A percentile compares a stretch with the other conserved stretches of the same genome.
These are phyloP conservation scores for Eupithecia pulchellata DNA, from an alignment of 2,888 invertebrate genomes.

Conservation along the genomic window DNA sequence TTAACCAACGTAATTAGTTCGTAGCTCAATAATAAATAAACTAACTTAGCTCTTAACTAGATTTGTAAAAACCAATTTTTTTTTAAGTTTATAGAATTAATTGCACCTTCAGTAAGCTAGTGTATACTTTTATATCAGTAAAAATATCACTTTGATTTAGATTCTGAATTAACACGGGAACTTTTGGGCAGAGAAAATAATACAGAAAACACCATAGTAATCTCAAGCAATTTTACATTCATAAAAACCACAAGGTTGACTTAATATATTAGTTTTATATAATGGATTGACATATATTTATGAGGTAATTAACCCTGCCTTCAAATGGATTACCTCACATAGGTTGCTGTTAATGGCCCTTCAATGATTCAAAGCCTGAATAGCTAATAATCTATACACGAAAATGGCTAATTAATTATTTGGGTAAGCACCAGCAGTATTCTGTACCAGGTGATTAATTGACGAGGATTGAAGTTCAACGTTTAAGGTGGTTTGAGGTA, in stretches of 20 bases:
- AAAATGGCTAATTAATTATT: constrained; percentile 44
- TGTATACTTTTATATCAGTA: too few species aligned
- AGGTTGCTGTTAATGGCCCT: constrained; percentile 41
- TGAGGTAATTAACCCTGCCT: constrained; percentile 5
- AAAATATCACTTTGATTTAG: too few species aligned
- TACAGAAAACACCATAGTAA: background rate
- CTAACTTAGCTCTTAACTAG: too few species aligned
- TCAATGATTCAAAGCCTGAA: constrained; percentile 56
- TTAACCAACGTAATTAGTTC: too few species aligned
- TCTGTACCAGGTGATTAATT: constrained; percentile 6
- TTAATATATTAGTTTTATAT: background rate
- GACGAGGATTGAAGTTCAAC: background rate
- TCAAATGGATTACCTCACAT: constrained; percentile 35
- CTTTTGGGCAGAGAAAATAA: background rate
- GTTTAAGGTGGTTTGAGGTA: background rate
- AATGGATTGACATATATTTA: background rate
- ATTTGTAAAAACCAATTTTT: too few species aligned
- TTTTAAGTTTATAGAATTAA: too few species aligned
- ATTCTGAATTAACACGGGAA: background rate
- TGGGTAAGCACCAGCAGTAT: background rate
- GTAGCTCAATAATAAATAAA: too few species aligned
- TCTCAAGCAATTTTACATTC: background rate
- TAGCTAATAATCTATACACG: constrained; percentile 49
- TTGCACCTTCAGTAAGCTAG: too few species aligned
- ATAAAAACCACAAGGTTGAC: background rate